A percentile compares a stretch with the other conserved stretches of the same genome.
Evolutionary conservation across 2,113 vertebrate species (phyloP).

Genomic region (Cynocephalus volans): DNA sequence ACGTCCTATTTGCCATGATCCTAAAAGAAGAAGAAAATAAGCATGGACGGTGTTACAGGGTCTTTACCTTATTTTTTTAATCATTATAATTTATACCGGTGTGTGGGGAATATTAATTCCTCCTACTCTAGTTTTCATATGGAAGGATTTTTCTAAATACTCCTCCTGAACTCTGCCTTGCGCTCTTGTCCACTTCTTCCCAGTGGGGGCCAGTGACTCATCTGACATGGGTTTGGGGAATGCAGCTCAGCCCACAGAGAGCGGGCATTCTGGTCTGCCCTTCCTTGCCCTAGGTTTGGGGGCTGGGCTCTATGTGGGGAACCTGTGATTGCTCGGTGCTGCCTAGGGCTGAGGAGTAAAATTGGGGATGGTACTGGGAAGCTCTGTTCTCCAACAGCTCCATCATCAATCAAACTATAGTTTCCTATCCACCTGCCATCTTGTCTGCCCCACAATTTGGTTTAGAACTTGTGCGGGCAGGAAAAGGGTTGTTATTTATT

Average conservation of each 20-base stretch:
- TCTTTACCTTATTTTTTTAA: too few relatives aligned
- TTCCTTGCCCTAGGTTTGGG: not conserved
- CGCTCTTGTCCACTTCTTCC: not conserved
- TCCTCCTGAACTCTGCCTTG: not conserved
- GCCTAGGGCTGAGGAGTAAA: too few relatives aligned
- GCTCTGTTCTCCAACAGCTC: not conserved
- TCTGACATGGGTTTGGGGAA: not conserved
- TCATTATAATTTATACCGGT: not conserved
- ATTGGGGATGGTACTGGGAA: not conserved
- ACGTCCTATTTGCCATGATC: not conserved
- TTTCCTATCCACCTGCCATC: not conserved
- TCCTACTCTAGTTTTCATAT: not conserved
- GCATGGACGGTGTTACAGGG: not conserved
- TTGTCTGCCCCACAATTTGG: not conserved
- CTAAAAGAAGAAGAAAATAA: not conserved
- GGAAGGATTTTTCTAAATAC: not conserved
- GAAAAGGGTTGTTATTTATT: not conserved
- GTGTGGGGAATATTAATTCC: not conserved
- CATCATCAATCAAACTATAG: accelerated
- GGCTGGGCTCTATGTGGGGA: not conserved
- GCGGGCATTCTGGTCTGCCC: not conserved
- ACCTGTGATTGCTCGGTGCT: accelerated
- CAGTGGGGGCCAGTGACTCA: accelerated
- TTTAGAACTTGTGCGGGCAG: not conserved
- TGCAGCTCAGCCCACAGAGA: accelerated